Conservation (phyloP, 1,140 invertebrate species). For the Aphis gossypii region DNA sequence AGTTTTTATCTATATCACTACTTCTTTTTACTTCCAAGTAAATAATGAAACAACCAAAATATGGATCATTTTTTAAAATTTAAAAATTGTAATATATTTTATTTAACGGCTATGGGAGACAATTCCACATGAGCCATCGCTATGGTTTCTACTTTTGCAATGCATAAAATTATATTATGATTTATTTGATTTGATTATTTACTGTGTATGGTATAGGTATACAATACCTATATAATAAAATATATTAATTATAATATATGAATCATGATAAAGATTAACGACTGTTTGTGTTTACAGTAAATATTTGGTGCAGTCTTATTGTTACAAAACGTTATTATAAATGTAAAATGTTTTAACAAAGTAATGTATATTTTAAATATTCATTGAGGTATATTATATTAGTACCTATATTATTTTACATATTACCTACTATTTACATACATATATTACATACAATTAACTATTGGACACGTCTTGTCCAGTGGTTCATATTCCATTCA, state of each 20-base stretch:
- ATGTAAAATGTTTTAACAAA: background rate
- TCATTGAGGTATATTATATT: background rate
- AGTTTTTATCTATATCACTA: background rate
- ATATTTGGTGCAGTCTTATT: background rate
- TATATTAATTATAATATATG: background rate
- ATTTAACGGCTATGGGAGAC: background rate
- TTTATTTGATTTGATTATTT: background rate
- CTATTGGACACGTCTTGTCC: background rate
- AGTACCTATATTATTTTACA: background rate
- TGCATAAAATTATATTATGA: background rate
- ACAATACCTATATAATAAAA: background rate
- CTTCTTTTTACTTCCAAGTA: background rate
- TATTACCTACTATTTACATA: background rate
- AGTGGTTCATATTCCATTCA: background rate
- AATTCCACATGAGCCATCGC: background rate
- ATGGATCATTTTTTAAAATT: too few relatives aligned
- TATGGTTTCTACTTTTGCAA: background rate
- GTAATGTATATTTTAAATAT: background rate
- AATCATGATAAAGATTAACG: background rate
- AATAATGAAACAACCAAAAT: background rate
- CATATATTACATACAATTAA: background rate
- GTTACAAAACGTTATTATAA: background rate
- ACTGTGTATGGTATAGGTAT: too few relatives aligned
- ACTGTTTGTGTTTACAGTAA: background rate
- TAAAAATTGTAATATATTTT: background rate